These are phyloP conservation scores for Potorous gilbertii DNA, from an alignment of 2,797 vertebrate genomes.

Conservation along the genomic window DNA sequence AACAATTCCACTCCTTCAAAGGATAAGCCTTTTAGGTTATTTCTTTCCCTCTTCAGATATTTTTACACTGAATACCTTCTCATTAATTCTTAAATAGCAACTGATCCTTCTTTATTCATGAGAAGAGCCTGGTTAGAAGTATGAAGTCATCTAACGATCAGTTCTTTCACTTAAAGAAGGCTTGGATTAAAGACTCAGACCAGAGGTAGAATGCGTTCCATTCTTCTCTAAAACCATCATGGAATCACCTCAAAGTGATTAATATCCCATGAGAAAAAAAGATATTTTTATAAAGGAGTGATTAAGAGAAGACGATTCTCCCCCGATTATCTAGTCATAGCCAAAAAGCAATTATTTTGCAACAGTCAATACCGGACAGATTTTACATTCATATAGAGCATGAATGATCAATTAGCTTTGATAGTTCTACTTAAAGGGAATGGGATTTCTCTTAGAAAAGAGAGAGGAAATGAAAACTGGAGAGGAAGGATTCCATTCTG, in stretches of 20 bases:
- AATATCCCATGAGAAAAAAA: neutral
- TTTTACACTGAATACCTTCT: neutral
- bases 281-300: neutral
- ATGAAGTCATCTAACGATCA: neutral
- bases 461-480: neutral
- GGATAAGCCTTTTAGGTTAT: neutral
- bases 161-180: neutral
- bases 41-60: neutral
- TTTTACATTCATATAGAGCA: neutral
- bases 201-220: neutral
- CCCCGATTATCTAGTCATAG: neutral
- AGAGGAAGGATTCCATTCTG: neutral
- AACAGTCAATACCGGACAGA: neutral
- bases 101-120: neutral
- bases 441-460: slow-evolving; percentile 24
- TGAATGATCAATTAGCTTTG: slow-evolving; percentile 24
- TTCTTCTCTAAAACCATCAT: neutral
- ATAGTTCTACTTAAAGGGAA: neutral
- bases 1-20: neutral
- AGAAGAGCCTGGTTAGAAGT: neutral
- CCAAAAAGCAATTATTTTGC: neutral
- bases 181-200: neutral
- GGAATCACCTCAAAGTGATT: neutral
- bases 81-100: neutral
- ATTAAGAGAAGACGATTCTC: neutral